Evolutionary conservation across 2,888 invertebrate genomes (phyloP).

Genomic region (Sphaerophoria taeniata): DNA sequence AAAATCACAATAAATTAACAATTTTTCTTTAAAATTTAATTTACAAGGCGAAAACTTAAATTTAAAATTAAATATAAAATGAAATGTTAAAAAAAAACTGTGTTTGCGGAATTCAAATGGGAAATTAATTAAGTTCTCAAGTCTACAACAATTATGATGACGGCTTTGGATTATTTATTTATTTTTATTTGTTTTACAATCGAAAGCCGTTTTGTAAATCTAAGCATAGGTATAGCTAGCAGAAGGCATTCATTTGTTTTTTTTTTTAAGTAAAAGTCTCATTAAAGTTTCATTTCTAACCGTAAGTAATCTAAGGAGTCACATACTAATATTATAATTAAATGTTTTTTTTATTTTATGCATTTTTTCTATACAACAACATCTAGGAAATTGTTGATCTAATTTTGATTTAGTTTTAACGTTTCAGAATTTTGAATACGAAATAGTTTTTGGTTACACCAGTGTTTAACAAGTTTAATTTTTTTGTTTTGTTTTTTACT

Average conservation of each 20-base stretch:
- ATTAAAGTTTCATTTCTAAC: conserved; percentile 55
- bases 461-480: conserved; percentile 44
- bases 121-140: conserved; percentile 53
- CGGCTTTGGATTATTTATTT: conserved; percentile 29
- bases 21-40: conserved; percentile 25
- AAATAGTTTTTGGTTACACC: conserved; percentile 65
- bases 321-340: conserved; percentile 15
- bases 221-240: conserved; percentile 67
- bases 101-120: conserved; percentile 44
- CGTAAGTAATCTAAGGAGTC: conserved; percentile 52
- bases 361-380: conserved; percentile 58
- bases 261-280: conserved; percentile 55
- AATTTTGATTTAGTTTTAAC: conserved; percentile 63
- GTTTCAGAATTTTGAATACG: conserved; percentile 50
- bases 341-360: conserved; percentile 2
- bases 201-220: conserved; percentile 49
- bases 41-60: conserved; percentile 52
- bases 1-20: conserved; percentile 54
- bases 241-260: conserved; percentile 63
- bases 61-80: conserved; percentile 50
- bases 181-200: conserved; percentile 5
- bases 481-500: conserved; percentile 20
- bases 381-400: conserved; percentile 66
- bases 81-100: conserved; percentile 28
- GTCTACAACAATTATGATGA: conserved; percentile 67